These are phyloP conservation scores for Scolopax rusticola DNA, from an alignment of 2,797 vertebrate species.

Conservation along the genomic window DNA sequence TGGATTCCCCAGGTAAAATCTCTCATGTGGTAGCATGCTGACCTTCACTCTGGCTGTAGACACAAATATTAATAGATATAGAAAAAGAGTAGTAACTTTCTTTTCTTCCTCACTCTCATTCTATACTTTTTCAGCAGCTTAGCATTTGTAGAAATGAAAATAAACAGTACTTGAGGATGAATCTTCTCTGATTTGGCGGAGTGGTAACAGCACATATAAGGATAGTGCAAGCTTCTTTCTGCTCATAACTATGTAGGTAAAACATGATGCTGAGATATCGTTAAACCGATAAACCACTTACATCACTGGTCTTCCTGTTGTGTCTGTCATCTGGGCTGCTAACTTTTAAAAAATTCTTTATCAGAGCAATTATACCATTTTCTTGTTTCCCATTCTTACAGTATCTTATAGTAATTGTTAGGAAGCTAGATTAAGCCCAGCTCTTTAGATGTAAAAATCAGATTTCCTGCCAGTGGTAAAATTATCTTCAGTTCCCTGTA, in stretches of 20 bases:
- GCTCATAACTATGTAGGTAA: not conserved
- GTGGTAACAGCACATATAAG: not conserved
- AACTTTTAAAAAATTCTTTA: not conserved
- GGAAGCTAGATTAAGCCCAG: not conserved
- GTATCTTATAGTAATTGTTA: not conserved
- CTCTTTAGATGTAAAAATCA: not conserved
- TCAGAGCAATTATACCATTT: not conserved
- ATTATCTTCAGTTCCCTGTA: not conserved
- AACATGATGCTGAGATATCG: not conserved
- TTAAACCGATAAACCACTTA: not conserved
- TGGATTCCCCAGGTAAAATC: not conserved
- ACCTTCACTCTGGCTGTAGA: not conserved
- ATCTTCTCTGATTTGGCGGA: not conserved
- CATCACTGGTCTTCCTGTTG: not conserved
- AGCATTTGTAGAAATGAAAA: not conserved
- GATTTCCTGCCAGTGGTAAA: not conserved
- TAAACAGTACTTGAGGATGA: not conserved
- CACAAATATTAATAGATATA: not conserved
- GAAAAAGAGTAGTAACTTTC: not conserved
- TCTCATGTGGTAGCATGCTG: not conserved
- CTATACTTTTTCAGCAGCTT: not conserved
- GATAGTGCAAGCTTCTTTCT: not conserved
- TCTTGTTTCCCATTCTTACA: not conserved
- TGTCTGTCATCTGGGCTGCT: not conserved
- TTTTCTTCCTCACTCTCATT: not conserved